Evolutionary conservation across 1,140 invertebrate genomes (phyloP), one percentile per base, ranked within the genome.

Genomic region (Drosophila varians): DNA sequence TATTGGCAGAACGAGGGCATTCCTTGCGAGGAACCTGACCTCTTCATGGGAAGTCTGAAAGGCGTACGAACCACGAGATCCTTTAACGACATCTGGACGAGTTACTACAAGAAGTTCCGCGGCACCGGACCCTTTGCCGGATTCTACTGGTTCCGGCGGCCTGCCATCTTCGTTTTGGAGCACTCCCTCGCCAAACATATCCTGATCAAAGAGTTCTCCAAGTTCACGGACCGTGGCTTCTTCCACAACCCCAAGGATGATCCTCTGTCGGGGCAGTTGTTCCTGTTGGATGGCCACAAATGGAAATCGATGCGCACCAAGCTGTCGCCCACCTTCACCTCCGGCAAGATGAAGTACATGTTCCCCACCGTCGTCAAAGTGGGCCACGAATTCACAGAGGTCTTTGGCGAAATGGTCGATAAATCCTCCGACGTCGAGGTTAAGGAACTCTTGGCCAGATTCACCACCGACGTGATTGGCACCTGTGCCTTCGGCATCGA

Each of bases 401-500:
- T 83, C 1, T 66, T 75, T 14, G 69, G 45, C 3, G 40, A 77
- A n/a, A 46, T 65, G 49, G 52, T 68, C 0, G 19, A 38, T 0
- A 68, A 79, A 43, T 28, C 38, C 0, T 23, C 54, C 0, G 8
- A 51, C 4, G 18, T 89, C 2, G 91, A 91, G 11, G 74, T 91
- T 0, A 71, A 36, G 3, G 88, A 91, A 6, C 28, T 92, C 2
- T 25, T 90, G 56, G 90, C 80, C 8, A 55, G 89, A 18, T 92
- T 80, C 34, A 91, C 90, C 5, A 89, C 84, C 0, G 91, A 92
- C 55, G 79, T 91, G 12, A 94, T 95, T n/a, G 94, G 93, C 0
- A 93, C 92, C 19, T 93, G 94, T 8, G 94, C 93, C 5, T 94
- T 95, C 83, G 94, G 94, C 1, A 92, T 95, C 3, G 92, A 94